Conservation (phyloP, 2,888 invertebrate species). For the Embidobia sp. region DNA sequence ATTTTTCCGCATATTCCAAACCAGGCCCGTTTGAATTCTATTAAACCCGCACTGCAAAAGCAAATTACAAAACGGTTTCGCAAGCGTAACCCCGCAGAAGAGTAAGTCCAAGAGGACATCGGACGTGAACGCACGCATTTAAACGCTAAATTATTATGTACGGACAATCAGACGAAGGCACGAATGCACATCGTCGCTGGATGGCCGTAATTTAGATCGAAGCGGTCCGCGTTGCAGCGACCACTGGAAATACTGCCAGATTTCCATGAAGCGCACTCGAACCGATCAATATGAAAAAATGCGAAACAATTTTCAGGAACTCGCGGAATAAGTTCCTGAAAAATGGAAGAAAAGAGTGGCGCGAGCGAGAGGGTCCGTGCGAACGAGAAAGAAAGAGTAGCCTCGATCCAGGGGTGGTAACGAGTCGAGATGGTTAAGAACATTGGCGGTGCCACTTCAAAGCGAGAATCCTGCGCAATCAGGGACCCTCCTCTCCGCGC, state of each 20-base stretch:
- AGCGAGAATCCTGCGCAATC: constrained; percentile 80
- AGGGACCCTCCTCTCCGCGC: constrained; percentile 70
- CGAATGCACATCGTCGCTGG: too few relatives aligned
- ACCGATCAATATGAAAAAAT: constrained; percentile 31
- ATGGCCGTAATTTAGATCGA: too few relatives aligned
- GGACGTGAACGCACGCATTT: too few relatives aligned
- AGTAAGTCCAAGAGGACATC: too few relatives aligned
- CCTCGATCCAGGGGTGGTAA: constrained; percentile 76
- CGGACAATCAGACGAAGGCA: too few relatives aligned
- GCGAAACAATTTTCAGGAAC: constrained; percentile 46
- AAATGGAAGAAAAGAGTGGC: constrained; percentile 55
- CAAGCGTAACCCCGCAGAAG: too few relatives aligned
- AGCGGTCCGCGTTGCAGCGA: too few relatives aligned
- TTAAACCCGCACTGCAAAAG: too few relatives aligned
- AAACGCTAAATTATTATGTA: constrained; percentile 9
- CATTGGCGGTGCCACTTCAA: constrained; percentile 80
- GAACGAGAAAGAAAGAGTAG: constrained; percentile 63
- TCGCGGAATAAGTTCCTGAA: constrained; percentile 43
- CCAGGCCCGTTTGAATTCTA: too few relatives aligned
- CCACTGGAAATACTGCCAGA: neutral
- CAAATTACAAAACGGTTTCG: neutral
- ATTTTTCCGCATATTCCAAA: too few relatives aligned
- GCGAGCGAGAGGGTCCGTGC: constrained; percentile 25
- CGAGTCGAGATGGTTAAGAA: constrained; percentile 77
- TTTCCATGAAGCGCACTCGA: constrained; percentile 18